Evolutionary conservation across 1,140 invertebrate species (phyloP).

Genomic region (Mesaphorura yosii): DNA sequence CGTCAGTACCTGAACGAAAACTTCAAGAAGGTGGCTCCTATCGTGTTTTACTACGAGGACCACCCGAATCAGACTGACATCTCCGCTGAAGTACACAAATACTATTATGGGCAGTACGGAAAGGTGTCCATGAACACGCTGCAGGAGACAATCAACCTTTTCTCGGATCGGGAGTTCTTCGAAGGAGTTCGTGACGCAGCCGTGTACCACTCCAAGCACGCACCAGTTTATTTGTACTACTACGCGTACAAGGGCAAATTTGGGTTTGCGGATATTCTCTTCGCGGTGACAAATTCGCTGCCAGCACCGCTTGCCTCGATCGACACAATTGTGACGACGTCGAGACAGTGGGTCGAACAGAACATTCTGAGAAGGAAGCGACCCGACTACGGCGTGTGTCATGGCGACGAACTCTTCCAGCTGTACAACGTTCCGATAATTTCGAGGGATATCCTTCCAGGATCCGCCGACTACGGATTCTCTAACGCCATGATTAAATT

Average conservation of each 20-base stretch:
- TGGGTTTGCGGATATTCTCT: conserved; percentile 19
- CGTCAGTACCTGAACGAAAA: conserved; percentile 17
- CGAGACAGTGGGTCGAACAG: conserved; percentile 15
- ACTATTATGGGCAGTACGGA: conserved; percentile 10
- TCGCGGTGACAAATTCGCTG: conserved; percentile 8
- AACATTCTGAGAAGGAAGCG: conserved; percentile 17
- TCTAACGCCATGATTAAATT: conserved; percentile 18
- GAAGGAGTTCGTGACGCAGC: conserved; percentile 16
- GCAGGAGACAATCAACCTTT: conserved; percentile 7
- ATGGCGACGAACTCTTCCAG: conserved; percentile 23
- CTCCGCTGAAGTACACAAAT: conserved; percentile 10
- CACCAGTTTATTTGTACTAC: conserved; percentile 19
- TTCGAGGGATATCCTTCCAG: conserved; percentile 18
- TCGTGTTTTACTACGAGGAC: conserved; percentile 20
- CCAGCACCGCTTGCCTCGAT: conserved; percentile 5
- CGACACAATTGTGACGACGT: conserved; percentile 8
- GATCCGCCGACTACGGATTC: conserved; percentile 22
- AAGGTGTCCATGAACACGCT: conserved; percentile 3
- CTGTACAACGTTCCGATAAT: conserved; percentile 27
- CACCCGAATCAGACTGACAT: conserved; percentile 12
- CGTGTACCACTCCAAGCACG: conserved; percentile 6
- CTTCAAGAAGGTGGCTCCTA: conserved; percentile 22
- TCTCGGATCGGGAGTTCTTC: conserved; percentile 21
- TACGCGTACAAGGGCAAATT: conserved; percentile 18
- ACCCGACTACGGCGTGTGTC: conserved; percentile 18